These are phyloP conservation scores for Paracyclopina nana DNA, from an alignment of 1,140 invertebrate species.

Conservation along the genomic window DNA sequence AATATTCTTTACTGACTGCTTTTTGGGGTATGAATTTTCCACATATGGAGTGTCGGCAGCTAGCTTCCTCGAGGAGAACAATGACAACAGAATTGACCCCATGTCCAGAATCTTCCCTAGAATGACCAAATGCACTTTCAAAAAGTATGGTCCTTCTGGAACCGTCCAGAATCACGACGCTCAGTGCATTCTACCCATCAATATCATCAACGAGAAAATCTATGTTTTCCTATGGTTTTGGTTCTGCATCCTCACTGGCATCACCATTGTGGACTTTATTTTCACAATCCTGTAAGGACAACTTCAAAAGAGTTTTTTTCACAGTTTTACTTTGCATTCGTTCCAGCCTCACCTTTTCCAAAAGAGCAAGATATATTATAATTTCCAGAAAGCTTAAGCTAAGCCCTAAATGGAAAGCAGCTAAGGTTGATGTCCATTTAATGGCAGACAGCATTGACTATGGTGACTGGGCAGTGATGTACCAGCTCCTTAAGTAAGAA, in stretches of 20 bases:
- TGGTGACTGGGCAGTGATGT: conserved; percentile 2
- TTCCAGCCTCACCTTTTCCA: no score
- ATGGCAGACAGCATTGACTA: not conserved
- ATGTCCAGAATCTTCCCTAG: conserved; percentile 29
- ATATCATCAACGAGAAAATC: conserved; percentile 58
- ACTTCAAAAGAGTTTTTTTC: not conserved
- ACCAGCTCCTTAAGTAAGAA: conserved; percentile 4
- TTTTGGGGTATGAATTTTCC: conserved; percentile 27
- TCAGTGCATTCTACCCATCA: conserved; percentile 45
- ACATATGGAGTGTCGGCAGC: conserved; percentile 26
- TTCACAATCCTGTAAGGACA: no score
- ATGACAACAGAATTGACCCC: conserved; percentile 23
- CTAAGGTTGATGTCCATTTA: conserved; percentile 11
- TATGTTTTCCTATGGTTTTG: conserved; percentile 49
- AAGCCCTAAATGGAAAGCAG: not conserved
- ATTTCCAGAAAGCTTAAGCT: conserved; percentile 2
- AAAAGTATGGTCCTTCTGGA: conserved; percentile 37
- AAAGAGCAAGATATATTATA: not conserved
- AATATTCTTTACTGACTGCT: conserved; percentile 28
- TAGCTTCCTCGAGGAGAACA: conserved; percentile 19
- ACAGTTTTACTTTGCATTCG: not conserved
- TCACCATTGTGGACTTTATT: conserved; percentile 8
- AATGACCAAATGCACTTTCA: conserved; percentile 77
- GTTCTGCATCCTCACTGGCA: conserved; percentile 22
- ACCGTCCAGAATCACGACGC: conserved; percentile 26